Percentiles rank a stretch among this genome's conserved stretches.
Conservation (phyloP, 2,797 vertebrate species). For the Lacerta viridis region DNA sequence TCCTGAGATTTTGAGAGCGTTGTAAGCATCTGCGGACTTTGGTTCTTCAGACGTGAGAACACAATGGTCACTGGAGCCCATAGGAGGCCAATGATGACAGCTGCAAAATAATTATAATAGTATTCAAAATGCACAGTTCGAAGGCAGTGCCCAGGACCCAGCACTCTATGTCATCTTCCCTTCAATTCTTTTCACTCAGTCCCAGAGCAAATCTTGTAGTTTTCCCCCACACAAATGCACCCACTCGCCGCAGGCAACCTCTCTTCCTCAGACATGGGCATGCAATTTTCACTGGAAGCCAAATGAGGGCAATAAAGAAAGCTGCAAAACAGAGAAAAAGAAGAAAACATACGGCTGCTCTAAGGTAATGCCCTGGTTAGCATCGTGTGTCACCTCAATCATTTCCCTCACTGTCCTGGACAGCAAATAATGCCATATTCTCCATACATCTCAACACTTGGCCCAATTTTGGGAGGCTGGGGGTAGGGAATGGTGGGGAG, state of each 20-base stretch:
- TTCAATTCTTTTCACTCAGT: not conserved
- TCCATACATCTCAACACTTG: not conserved
- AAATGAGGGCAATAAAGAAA: conserved; percentile 45
- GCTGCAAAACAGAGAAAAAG: conserved; percentile 39
- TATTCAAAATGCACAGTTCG: not conserved
- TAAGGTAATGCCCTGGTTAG: not conserved
- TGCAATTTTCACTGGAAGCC: conserved; percentile 36
- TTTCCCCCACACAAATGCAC: not conserved
- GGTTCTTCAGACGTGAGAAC: conserved; percentile 58
- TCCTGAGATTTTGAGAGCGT: conserved; percentile 42
- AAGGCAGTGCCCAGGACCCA: not conserved
- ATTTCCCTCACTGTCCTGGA: not conserved
- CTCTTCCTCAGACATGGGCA: conserved; percentile 59
- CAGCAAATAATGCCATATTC: not conserved
- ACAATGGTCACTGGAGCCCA: conserved; percentile 43
- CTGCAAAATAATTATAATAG: conserved; percentile 42
- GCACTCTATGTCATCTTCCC: not conserved
- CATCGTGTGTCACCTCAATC: not conserved
- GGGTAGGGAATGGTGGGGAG: no score
- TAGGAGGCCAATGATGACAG: conserved; percentile 46
- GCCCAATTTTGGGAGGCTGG: no score
- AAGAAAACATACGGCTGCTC: not conserved
- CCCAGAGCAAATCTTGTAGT: not conserved
- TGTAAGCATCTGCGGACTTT: conserved; percentile 3
- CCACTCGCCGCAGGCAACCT: conserved; percentile 20